Base-by-base conservation (phyloP, 2,888 invertebrate species). In the Drosophila colorata region DNA sequence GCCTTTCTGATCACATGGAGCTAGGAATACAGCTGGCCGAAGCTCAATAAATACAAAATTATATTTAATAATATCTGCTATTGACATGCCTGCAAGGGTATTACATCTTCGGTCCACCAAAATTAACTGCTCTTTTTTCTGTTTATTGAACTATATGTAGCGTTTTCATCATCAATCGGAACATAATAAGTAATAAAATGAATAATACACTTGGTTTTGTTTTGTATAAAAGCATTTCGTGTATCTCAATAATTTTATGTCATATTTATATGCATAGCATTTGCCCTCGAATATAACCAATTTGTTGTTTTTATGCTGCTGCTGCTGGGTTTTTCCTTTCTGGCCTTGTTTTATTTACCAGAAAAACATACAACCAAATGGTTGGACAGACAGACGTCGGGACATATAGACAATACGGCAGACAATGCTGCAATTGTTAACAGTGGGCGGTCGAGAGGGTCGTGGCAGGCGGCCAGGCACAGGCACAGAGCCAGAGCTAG, bases 371-470 rank as follows among this genome's bases (percentile, higher is more conserved):
- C 63, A 73, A 48, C 57, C 66, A 52, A 66, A 71, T 47, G 52
- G 41, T 41, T 23, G n/a, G 43, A 43, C 8, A 25, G 43, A 14
- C n/a, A 18, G 23, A 38, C 38, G 43, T 46, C 1, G 20, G 25
- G 38, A 47, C 49, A 46, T 23, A 59, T 56, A 47, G 64, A 59
- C 61, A 52, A 64, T 52, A 57, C 48, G 63, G 38, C 76, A 72
- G 82, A 85, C 82, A 87, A 85, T 76, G 69, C 66, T 48, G 76
- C 86, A 81, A 81, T 87, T 87, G 82, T 76, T 82, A 76, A 63
- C 79, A 76, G 65, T 78, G 57, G 75, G 74, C 51, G 65, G 69
- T 64, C 73, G 58, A 52, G 52, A 28, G 59, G 48, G 35, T 40
- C 25, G 18, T 33, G 4, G 40, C 9, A 41, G 37, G 14, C 35